Conservation (phyloP, 1,140 invertebrate genomes). For the Lysiphlebus fabarum region DNA sequence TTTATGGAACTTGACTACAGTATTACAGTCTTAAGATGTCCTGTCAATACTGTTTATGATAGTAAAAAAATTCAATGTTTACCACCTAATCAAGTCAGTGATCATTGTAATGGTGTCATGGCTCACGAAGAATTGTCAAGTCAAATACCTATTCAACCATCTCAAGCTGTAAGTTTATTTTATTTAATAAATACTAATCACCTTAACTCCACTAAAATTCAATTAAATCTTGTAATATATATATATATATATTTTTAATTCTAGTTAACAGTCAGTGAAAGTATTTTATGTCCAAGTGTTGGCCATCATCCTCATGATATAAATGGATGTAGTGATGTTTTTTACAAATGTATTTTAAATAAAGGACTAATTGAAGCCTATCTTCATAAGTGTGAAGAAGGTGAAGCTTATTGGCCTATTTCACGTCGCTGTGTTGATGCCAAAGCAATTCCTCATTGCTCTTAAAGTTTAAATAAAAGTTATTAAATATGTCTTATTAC, state of each 20-base stretch:
- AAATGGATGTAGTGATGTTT: conserved; percentile 59
- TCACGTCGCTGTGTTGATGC: conserved; percentile 64
- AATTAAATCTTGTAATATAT: neutral
- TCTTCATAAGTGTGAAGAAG: conserved; percentile 66
- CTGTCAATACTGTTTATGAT: conserved; percentile 67
- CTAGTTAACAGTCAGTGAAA: conserved; percentile 56
- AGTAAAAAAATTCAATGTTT: conserved; percentile 65
- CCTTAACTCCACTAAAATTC: too few relatives aligned
- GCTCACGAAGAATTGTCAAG: conserved; percentile 31
- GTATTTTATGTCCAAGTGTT: conserved; percentile 58
- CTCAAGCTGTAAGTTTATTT: conserved; percentile 9
- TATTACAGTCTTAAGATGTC: conserved; percentile 65
- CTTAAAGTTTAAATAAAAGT: too few relatives aligned
- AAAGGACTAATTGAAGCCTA: conserved; percentile 59
- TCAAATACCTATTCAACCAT: conserved; percentile 27
- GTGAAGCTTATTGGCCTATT: conserved; percentile 65
- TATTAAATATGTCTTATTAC: too few relatives aligned
- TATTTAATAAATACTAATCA: too few relatives aligned
- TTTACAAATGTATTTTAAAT: conserved; percentile 64
- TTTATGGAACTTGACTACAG: conserved; percentile 51
- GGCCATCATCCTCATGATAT: conserved; percentile 61
- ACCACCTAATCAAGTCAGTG: conserved; percentile 53
- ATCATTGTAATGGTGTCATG: conserved; percentile 57
- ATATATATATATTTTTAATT: too few relatives aligned
- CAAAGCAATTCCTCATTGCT: conserved; percentile 3